These are phyloP conservation scores for Melanaphis sacchari DNA, from an alignment of 1,140 invertebrate species.

Conservation along the genomic window DNA sequence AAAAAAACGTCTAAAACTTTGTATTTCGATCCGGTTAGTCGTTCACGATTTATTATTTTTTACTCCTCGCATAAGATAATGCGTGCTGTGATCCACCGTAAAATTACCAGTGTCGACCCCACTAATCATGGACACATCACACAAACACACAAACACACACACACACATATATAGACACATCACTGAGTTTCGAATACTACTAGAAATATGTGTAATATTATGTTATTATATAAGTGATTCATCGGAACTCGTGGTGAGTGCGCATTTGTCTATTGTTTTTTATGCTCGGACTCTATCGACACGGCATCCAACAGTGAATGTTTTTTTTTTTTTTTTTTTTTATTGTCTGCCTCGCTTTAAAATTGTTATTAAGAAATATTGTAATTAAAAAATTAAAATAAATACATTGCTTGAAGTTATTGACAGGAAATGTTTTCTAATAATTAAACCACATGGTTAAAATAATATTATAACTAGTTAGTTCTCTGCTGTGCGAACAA, in stretches of 20 bases:
- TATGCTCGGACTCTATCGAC: neutral
- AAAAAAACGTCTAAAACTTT: neutral
- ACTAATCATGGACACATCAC: neutral
- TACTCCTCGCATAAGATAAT: neutral
- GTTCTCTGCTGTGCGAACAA: neutral
- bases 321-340: neutral
- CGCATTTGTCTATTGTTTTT: conserved; percentile 15
- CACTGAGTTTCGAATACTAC: neutral
- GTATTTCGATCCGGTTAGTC: neutral
- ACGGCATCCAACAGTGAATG: neutral
- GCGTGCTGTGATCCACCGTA: neutral
- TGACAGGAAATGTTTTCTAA: conserved; percentile 18
- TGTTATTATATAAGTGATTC: neutral
- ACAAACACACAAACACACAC: neutral
- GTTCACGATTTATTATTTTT: conserved; percentile 35
- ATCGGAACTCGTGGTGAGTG: neutral
- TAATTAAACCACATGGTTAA: neutral
- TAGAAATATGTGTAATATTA: neutral
- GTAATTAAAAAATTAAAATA: conserved; percentile 35
- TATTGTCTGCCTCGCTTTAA: neutral
- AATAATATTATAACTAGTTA: neutral
- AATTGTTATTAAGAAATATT: conserved; percentile 35
- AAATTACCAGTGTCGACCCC: conserved; percentile 16
- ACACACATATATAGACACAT: neutral
- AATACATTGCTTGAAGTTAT: neutral